These are phyloP conservation scores for Drosophila algonquin DNA, from an alignment of 2,888 invertebrate genomes.

Conservation along the genomic window DNA sequence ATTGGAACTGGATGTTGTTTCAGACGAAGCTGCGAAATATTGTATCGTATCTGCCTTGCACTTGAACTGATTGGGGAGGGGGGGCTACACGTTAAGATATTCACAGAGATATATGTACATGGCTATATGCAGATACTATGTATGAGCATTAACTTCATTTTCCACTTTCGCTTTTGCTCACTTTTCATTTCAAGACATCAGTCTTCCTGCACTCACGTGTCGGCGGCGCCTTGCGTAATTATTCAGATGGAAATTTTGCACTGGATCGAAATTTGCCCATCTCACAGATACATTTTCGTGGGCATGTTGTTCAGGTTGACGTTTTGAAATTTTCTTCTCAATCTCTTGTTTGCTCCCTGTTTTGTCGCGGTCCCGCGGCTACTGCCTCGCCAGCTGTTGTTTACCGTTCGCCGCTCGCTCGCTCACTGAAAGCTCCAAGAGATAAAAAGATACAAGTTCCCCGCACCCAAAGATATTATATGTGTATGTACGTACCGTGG, in stretches of 20 bases:
- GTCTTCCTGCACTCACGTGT: constrained; percentile 36
- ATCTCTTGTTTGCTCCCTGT: constrained; percentile 29
- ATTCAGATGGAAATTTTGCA: constrained; percentile 42
- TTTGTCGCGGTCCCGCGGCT: constrained; percentile 36
- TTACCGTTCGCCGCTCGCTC: constrained; percentile 77
- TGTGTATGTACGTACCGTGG: constrained; percentile 37
- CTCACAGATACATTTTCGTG: constrained; percentile 48
- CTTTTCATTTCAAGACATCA: constrained; percentile 32
- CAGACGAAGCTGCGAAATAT: constrained; percentile 6
- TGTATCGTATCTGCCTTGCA: constrained; percentile 33
- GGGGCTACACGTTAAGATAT: constrained; percentile 18
- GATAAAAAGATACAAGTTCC: constrained; percentile 51
- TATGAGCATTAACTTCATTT: constrained; percentile 12
- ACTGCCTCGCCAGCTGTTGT: constrained; percentile 64
- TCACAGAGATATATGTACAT: constrained; percentile 3
- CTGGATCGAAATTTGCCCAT: constrained; percentile 50
- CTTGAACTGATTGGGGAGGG: constrained; percentile 3
- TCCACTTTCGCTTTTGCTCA: constrained; percentile 39
- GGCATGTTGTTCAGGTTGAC: constrained; percentile 1
- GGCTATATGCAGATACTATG: background rate
- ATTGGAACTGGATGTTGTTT: background rate
- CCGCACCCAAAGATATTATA: constrained; percentile 51
- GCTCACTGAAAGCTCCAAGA: constrained; percentile 58
- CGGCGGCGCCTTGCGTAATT: constrained; percentile 68
- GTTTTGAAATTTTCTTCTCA: constrained; percentile 52